Percentiles rank a stretch among this genome's conserved stretches.
Evolutionary conservation across 1,140 invertebrate genomes (phyloP).

Genomic region (Magallana angulata): DNA sequence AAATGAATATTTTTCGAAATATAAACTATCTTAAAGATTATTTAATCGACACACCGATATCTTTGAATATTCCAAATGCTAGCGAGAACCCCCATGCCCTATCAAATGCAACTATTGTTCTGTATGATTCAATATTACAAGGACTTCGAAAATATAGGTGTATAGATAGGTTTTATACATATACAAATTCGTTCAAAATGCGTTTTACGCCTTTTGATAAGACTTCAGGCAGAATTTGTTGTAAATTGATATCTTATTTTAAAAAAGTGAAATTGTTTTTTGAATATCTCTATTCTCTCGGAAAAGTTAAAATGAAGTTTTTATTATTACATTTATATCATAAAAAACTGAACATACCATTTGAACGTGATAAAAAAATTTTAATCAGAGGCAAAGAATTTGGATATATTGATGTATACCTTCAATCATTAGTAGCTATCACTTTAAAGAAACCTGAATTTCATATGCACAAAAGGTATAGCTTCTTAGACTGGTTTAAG

Average conservation of each 20-base stretch:
- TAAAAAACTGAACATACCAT: not conserved
- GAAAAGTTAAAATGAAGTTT: not conserved
- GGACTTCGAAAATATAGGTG: no score
- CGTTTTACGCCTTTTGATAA: not conserved
- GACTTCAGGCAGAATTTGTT: not conserved
- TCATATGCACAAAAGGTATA: not conserved
- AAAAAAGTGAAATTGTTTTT: not conserved
- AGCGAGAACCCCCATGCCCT: not conserved
- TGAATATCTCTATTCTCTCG: not conserved
- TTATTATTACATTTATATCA: not conserved
- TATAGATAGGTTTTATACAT: no score
- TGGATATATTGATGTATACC: no score
- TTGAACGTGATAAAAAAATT: not conserved
- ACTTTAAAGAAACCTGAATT: not conserved
- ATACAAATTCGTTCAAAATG: not conserved
- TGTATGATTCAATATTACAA: not conserved
- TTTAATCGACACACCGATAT: no score
- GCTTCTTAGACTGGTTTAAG: not conserved
- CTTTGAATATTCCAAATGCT: no score
- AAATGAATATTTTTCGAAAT: not conserved
- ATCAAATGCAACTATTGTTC: not conserved
- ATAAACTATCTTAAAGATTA: no score
- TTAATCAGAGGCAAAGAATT: not conserved
- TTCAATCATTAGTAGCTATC: not conserved
- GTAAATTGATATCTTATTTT: not conserved